These are phyloP conservation scores for Andrena haemorrhoa DNA, from an alignment of 2,888 invertebrate species.

Conservation along the genomic window DNA sequence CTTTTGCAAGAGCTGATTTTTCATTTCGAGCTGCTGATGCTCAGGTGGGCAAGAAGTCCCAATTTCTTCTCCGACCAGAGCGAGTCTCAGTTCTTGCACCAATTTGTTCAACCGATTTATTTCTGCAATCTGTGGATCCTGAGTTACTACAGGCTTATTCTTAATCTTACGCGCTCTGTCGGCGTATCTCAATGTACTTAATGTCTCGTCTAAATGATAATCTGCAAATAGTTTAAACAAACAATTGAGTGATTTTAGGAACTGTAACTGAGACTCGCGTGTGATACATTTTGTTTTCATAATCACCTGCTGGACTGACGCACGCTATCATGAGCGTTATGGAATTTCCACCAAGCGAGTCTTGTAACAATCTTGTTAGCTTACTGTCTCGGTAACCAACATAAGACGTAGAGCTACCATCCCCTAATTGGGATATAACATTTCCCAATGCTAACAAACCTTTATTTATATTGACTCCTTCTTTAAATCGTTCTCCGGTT, in stretches of 20 bases:
- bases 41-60: constrained; percentile 80
- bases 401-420: constrained; percentile 88
- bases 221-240: constrained; percentile 83
- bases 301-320: constrained; percentile 93
- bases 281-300: constrained; percentile 84
- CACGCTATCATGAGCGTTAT: constrained; percentile 98
- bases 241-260: neutral
- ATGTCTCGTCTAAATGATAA: constrained; percentile 94
- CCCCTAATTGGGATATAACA: constrained; percentile 96
- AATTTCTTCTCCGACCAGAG: constrained; percentile 87
- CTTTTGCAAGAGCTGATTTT: constrained; percentile 86
- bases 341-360: constrained; percentile 97
- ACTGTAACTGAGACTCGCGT: constrained; percentile 79
- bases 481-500: constrained; percentile 94
- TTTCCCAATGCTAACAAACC: constrained; percentile 96
- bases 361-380: constrained; percentile 95
- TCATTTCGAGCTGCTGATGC: constrained; percentile 86
- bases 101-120: constrained; percentile 90
- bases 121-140: constrained; percentile 93
- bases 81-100: constrained; percentile 89
- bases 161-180: constrained; percentile 94
- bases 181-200: constrained; percentile 95
- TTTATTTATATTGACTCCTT: constrained; percentile 96
- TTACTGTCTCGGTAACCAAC: constrained; percentile 97
- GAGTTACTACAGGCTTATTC: constrained; percentile 95